Conservation (phyloP, 2,888 invertebrate species). For the Psylliodes chrysocephalus region DNA sequence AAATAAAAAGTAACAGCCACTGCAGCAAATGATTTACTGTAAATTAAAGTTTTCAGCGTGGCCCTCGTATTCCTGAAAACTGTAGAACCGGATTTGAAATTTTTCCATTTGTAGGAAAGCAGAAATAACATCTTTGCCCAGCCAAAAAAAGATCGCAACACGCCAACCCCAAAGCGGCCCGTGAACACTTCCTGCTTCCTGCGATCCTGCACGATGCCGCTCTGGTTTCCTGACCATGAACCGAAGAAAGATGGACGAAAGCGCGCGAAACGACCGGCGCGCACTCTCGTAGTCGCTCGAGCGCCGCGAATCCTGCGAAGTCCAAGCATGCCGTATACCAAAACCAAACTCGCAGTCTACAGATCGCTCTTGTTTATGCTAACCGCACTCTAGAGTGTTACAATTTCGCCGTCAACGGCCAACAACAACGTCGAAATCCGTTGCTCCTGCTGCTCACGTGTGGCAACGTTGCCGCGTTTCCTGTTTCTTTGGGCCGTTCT, state of each 20-base stretch:
- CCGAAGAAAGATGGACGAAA: slow-evolving; percentile 6
- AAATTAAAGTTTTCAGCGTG: too few species aligned
- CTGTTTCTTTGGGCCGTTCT: neutral
- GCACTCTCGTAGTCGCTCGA: slow-evolving; percentile 39
- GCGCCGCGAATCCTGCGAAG: slow-evolving; percentile 12
- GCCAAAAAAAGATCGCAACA: too few species aligned
- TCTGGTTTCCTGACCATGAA: slow-evolving; percentile 11
- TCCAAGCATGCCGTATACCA: slow-evolving; percentile 5
- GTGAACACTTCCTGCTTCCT: slow-evolving; percentile 1
- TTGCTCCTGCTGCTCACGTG: slow-evolving; percentile 48
- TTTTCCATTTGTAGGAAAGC: too few species aligned
- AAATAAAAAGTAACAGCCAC: too few species aligned
- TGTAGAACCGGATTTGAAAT: too few species aligned
- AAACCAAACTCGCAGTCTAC: slow-evolving; percentile 2
- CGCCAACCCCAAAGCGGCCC: neutral
- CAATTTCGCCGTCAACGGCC: slow-evolving; percentile 39
- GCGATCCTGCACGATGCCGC: neutral
- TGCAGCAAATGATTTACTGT: too few species aligned
- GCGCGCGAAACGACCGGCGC: slow-evolving; percentile 26
- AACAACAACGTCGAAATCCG: neutral
- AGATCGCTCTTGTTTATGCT: slow-evolving; percentile 56
- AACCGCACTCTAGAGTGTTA: slow-evolving; percentile 49
- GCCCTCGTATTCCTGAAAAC: too few species aligned
- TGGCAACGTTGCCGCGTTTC: slow-evolving; percentile 47
- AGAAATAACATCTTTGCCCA: too few species aligned